Evolutionary conservation across 2,797 vertebrate species (phyloP).

Genomic region (Gymnoscopelus braueri): DNA sequence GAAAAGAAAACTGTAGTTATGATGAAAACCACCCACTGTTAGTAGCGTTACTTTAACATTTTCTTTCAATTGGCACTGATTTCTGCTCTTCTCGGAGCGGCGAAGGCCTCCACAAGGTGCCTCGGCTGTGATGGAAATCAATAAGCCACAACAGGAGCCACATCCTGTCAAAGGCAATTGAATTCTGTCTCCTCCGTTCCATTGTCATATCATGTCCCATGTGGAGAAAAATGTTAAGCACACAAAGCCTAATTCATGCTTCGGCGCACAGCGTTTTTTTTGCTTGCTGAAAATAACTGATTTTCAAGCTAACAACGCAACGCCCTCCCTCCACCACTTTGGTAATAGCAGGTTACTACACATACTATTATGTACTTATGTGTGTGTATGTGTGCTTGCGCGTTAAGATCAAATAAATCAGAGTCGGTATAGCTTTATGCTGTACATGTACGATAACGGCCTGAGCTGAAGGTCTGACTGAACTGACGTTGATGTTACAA

Average conservation of each 20-base stretch:
- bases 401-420: slow-evolving; percentile 42
- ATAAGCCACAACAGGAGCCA: slow-evolving; percentile 83
- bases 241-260: slow-evolving; percentile 24
- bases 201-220: slow-evolving; percentile 81
- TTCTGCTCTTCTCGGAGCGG: too few species aligned
- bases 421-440: slow-evolving; percentile 46
- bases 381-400: slow-evolving; percentile 42
- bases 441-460: neutral
- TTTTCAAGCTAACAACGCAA: slow-evolving; percentile 17
- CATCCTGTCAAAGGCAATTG: slow-evolving; percentile 86
- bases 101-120: slow-evolving; percentile 83
- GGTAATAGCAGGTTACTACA: slow-evolving; percentile 48
- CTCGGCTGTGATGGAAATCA: slow-evolving; percentile 79
- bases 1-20: slow-evolving; percentile 62
- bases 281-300: slow-evolving; percentile 36
- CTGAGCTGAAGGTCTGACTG: slow-evolving; percentile 18
- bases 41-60: slow-evolving; percentile 76
- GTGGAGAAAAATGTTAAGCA: slow-evolving; percentile 79
- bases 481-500: slow-evolving; percentile 32
- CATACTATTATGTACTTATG: slow-evolving; percentile 38
- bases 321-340: slow-evolving; percentile 53
- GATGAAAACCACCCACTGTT: slow-evolving; percentile 59
- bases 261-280: too few species aligned
- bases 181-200: slow-evolving; percentile 80
- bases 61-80: slow-evolving; percentile 67